Evolutionary conservation across 2,797 vertebrate genomes (phyloP), one percentile per base, ranked within the genome.

Genomic region (Paramormyrops hopkinsi): DNA sequence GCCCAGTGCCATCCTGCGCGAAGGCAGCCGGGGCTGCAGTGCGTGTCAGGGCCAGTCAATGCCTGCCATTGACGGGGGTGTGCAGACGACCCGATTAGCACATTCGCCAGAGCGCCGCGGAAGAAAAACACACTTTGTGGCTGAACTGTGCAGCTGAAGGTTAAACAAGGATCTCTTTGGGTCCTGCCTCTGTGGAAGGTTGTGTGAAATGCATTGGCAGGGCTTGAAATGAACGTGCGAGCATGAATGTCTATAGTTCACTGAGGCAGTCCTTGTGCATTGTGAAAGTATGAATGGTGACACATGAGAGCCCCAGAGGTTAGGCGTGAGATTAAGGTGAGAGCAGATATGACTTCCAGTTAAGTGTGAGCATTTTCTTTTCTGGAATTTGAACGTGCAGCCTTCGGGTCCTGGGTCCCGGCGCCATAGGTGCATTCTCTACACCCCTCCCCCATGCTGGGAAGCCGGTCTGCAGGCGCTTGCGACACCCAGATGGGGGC

Each of bases 51-150:
- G 41, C 37, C 37, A 82, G 76, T 82, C 76, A 82, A 46, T 82
- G 76, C 76, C 76, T 1, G 41, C 76, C 76, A 82, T 82, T 82
- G 76, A 82, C 41, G 76, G 76, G 41, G 41, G 76, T 5, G 17
- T 8, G 37, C 76, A 22, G 91, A n/a, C 89, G 92, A 83, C 17
- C 69, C 69, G 41, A 82, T 46, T 50, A 76, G 65, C 65, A 73
- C 29, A 86, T 84, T 92, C 92, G 90, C 90, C 88, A 87, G 87
- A 65, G 76, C 65, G 25, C 87, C 90, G 90, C 91, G 62, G 87
- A 93, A 93, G 92, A 91, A 82, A 82, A 44, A 46, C 41, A 46
- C 76, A 82, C 76, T 82, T 82, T 82, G 37, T 82, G 76, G 76
- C 37, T 9, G 37, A 82, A 82, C 76, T 46, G 41, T 8, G 19